These are phyloP conservation scores for Coregonus sp. DNA, from an alignment of 2,797 vertebrate species.

Conservation along the genomic window DNA sequence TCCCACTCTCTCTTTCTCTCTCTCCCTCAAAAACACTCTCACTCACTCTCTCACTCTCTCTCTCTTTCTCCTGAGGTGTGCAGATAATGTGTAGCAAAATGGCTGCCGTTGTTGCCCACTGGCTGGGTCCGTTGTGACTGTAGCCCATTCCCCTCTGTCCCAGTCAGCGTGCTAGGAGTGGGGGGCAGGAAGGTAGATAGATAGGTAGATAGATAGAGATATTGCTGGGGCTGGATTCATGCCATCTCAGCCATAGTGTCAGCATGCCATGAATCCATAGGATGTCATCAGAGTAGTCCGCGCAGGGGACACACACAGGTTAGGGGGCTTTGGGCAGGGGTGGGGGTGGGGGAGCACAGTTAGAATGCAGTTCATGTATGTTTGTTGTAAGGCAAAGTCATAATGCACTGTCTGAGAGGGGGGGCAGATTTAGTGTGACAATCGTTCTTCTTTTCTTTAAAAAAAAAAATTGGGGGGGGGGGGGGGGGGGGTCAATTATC, in stretches of 20 bases:
- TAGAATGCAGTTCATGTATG: constrained; percentile 72
- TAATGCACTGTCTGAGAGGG: constrained; percentile 57
- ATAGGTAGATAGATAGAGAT: constrained; percentile 28
- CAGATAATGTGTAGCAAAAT: constrained; percentile 73
- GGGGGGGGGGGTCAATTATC: constrained; percentile 10
- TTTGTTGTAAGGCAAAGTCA: constrained; percentile 66
- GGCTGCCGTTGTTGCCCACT: constrained; percentile 64
- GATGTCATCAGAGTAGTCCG: constrained; percentile 48
- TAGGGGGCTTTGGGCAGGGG: constrained; percentile 41
- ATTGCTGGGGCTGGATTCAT: constrained; percentile 61
- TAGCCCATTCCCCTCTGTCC: constrained; percentile 41
- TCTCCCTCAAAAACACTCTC: constrained; percentile 20
- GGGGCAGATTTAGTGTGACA: background rate
- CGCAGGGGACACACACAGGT: constrained; percentile 13
- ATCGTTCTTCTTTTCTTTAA: background rate
- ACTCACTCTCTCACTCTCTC: constrained; percentile 16
- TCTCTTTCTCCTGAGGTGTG: constrained; percentile 47
- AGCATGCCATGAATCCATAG: constrained; percentile 68
- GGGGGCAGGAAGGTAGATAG: constrained; percentile 21
- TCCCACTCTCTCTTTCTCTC: constrained; percentile 34
- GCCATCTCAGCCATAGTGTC: constrained; percentile 50
- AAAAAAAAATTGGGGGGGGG: background rate
- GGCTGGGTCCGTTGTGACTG: constrained; percentile 45
- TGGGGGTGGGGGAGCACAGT: constrained; percentile 42
- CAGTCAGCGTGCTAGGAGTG: constrained; percentile 37